A percentile compares a stretch with the other conserved stretches of the same genome.
Conservation (phyloP, 2,113 vertebrate species). For the Thamnophis sirtalis region DNA sequence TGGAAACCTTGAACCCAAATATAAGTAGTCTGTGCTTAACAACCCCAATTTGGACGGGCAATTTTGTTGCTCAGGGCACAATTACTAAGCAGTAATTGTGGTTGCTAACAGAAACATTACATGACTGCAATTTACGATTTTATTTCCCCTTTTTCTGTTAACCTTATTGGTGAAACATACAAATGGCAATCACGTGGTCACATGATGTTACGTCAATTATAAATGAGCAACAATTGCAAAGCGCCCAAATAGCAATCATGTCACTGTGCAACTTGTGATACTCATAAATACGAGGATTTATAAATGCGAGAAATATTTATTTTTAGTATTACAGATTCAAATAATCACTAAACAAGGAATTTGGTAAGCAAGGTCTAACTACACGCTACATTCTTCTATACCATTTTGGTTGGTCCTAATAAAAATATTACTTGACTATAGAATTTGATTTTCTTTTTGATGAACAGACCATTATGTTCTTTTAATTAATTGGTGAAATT, state of each 20-base stretch:
- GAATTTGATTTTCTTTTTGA: background rate
- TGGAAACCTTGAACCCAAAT: background rate
- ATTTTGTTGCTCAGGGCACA: background rate
- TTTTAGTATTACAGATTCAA: background rate
- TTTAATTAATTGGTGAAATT: background rate
- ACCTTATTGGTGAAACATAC: background rate
- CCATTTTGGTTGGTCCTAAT: background rate
- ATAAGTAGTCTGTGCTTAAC: background rate
- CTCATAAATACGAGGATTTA: background rate
- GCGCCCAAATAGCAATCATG: background rate
- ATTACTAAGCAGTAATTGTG: background rate
- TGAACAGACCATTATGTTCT: background rate
- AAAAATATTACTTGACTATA: background rate
- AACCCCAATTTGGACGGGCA: background rate
- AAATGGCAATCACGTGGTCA: background rate
- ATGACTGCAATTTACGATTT: background rate
- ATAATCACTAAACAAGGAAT: background rate
- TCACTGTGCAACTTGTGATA: background rate
- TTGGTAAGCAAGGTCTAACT: background rate
- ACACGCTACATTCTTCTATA: background rate
- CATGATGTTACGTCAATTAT: background rate
- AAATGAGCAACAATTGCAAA: background rate
- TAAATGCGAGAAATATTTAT: background rate
- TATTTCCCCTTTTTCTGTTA: background rate
- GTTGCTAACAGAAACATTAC: background rate